Conservation (phyloP, 2,888 invertebrate species). For the Sphaeridia pumilis region DNA sequence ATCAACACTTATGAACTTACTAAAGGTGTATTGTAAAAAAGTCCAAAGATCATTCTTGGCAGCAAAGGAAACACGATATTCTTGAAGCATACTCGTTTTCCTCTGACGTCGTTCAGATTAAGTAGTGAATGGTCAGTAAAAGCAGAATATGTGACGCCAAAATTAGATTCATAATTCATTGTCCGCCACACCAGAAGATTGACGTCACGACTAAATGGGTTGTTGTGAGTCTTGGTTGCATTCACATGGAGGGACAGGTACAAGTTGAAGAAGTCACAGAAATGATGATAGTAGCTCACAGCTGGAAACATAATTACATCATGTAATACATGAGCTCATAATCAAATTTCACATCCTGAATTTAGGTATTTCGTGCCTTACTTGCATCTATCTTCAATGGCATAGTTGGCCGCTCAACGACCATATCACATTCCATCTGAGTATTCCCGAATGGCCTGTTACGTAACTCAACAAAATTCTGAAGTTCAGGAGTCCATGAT, state of each 20-base stretch:
- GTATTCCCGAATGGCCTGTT: constrained; percentile 40
- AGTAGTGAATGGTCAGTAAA: constrained; percentile 78
- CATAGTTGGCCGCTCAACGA: constrained; percentile 82
- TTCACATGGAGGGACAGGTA: constrained; percentile 87
- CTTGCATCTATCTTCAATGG: constrained; percentile 96
- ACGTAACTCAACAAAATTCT: constrained; percentile 59
- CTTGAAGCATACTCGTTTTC: constrained; percentile 79
- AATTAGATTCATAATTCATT: constrained; percentile 78
- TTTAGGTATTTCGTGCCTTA: too few species aligned
- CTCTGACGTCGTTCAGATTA: constrained; percentile 72
- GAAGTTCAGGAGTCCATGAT: constrained; percentile 91
- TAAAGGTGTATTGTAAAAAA: constrained; percentile 96
- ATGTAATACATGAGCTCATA: too few species aligned
- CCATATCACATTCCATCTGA: constrained; percentile 66
- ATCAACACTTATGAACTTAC: constrained; percentile 56
- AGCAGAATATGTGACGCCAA: constrained; percentile 72
- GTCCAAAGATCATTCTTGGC: constrained; percentile 91
- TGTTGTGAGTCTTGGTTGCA: constrained; percentile 51
- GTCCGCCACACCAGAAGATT: constrained; percentile 93
- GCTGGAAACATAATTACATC: constrained; percentile 49
- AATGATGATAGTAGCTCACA: constrained; percentile 97
- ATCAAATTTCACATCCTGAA: too few species aligned
- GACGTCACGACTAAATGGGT: constrained; percentile 62
- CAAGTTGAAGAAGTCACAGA: constrained; percentile 96
- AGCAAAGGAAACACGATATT: constrained; percentile 82